Base-by-base conservation (phyloP, 2,113 vertebrate genomes). In the Panthera uncia region DNA sequence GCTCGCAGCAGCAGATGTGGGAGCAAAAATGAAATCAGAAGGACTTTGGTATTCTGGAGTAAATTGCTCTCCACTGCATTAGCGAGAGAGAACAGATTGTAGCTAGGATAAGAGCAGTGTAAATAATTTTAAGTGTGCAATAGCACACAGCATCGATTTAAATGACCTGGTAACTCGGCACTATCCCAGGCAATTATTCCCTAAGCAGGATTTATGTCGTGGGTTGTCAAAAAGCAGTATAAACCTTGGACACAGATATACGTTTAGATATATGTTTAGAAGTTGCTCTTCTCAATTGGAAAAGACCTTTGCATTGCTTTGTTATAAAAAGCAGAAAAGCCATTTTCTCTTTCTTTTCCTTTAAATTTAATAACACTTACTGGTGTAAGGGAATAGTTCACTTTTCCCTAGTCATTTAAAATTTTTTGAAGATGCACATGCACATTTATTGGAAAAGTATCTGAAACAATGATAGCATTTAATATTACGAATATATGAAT, bases 91-190 rank as follows among this genome's bases (percentile, higher is more conserved):
- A 98, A 97, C 91, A 98, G 97, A 98, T 92, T 98, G 97, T 97
- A 98, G 96, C 96, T 97, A 95, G 97, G 96, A 95, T 96, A 97
- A 98, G 98, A 98, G 48, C 87, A 98, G 95, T 6, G 0, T 98
- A 98, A 98, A 98, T 98, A 98, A 98, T 97, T 98, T 98, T 98
- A 98, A 98, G 97, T 98, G 93, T 78, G 4, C 92, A 98, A 97
- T 82, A 96, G 38, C 94, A 97, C 92, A 98, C 19, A 93, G 8
- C 52, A 97, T 97, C 1, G 1, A 97, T 98, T 98, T 98, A 98
- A 98, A 98, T 98, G 97, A 98, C 96, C 97, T 97, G 27, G 92
- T 98, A 98, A 98, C 96, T 98, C 97, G 91, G 96, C 95, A 96
- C 27, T 3, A 79, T 88, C 50, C 91, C 97, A 98, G 94, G 65